Percentiles rank a stretch among this genome's conserved stretches.
These are phyloP conservation scores for Chrysodeixis includens DNA, from an alignment of 2,888 invertebrate species.

Conservation along the genomic window DNA sequence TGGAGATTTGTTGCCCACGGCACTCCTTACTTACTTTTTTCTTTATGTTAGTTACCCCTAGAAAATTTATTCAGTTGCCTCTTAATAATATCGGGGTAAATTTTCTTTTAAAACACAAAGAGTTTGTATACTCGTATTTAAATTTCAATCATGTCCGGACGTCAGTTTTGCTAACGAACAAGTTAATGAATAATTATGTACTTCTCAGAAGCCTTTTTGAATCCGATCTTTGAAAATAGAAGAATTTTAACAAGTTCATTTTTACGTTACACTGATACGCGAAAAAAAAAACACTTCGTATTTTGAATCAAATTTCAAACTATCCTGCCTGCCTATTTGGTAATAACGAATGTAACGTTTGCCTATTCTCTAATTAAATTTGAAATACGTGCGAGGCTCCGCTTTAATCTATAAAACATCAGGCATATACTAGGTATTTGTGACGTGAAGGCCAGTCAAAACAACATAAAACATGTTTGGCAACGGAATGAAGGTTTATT, in stretches of 20 bases:
- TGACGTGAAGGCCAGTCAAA: background rate
- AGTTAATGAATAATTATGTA: constrained; percentile 47
- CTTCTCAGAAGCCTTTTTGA: constrained; percentile 36
- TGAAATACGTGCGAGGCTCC: no score
- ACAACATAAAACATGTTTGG: constrained; percentile 6
- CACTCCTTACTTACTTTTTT: constrained; percentile 20
- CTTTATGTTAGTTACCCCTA: constrained; percentile 10
- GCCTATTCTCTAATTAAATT: no score
- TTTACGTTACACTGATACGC: no score
- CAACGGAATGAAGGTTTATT: background rate
- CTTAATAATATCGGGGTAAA: background rate
- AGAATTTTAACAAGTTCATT: constrained; percentile 44
- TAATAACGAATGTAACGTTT: no score
- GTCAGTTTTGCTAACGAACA: constrained; percentile 41
- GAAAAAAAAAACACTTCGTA: no score
- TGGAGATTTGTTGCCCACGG: constrained; percentile 78
- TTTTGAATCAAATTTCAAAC: no score
- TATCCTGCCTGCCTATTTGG: background rate
- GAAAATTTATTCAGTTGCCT: constrained; percentile 12
- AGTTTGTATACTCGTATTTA: constrained; percentile 21
- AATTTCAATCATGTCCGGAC: constrained; percentile 33
- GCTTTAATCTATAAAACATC: background rate
- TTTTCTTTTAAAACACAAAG: constrained; percentile 8
- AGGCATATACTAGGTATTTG: background rate
- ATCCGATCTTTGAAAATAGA: constrained; percentile 64